These are phyloP conservation scores for Holacanthus passer DNA, from an alignment of 2,113 vertebrate species.

Conservation along the genomic window DNA sequence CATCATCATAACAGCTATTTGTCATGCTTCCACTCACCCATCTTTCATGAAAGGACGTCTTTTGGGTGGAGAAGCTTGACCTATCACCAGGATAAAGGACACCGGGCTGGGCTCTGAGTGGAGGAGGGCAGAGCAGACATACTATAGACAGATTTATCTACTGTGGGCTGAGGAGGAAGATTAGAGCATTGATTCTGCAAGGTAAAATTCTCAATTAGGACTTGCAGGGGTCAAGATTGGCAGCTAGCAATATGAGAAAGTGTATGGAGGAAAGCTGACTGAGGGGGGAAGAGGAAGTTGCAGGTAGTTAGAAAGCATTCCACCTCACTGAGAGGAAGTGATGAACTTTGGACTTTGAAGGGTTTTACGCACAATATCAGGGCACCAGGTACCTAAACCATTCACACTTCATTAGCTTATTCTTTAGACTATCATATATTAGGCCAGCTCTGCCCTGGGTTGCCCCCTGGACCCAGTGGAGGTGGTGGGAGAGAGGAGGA, in stretches of 20 bases:
- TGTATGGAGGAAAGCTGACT: conserved; percentile 35
- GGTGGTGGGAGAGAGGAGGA: no score
- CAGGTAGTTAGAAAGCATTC: not conserved
- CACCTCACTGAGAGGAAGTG: not conserved
- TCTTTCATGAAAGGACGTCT: conserved; percentile 8
- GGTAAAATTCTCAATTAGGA: conserved; percentile 71
- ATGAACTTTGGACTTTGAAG: not conserved
- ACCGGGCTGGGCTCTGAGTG: not conserved
- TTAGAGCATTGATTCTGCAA: conserved; percentile 75
- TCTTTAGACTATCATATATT: no score
- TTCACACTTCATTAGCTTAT: not conserved
- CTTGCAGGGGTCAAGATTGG: conserved; percentile 27
- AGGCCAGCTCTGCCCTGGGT: no score
- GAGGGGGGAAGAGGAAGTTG: not conserved
- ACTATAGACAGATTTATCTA: conserved; percentile 51
- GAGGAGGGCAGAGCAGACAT: conserved; percentile 12
- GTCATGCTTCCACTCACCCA: not conserved
- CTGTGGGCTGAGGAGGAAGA: conserved; percentile 57
- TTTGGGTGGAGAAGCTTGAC: conserved; percentile 15
- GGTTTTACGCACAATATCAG: not conserved
- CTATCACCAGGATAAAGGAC: conserved; percentile 31
- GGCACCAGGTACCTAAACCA: not conserved
- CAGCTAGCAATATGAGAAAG: conserved; percentile 27
- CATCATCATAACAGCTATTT: conserved; percentile 11
- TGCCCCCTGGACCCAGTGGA: no score